A percentile compares a stretch with the other conserved stretches of the same genome.
phyloP scores from a whole-genome alignment of 2,888 invertebrate genomes.

The Pammene fasciana region DNA sequence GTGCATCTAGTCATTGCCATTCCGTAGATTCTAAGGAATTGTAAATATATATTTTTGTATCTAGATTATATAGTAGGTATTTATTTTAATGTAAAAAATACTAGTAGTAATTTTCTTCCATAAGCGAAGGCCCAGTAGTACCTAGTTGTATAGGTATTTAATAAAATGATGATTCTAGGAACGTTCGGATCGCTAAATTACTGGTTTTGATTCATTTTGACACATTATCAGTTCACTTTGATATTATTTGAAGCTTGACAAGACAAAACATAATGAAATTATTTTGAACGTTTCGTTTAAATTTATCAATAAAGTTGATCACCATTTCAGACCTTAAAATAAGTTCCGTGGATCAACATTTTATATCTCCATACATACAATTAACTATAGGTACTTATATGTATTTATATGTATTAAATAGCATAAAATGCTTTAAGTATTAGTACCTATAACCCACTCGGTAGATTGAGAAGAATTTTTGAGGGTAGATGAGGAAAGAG shows the following conservation, averaged over 20 bases:
- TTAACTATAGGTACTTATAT: background rate
- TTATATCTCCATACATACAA: background rate
- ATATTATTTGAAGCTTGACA: no score
- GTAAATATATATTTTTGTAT: slow-evolving; percentile 50
- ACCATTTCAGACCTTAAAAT: no score
- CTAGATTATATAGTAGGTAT: slow-evolving; percentile 21
- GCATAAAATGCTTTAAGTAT: slow-evolving; percentile 25
- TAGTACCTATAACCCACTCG: slow-evolving; percentile 9
- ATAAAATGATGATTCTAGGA: background rate
- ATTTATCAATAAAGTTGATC: no score
- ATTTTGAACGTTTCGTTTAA: no score
- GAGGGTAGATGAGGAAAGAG: slow-evolving; percentile 15
- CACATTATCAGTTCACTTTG: no score
- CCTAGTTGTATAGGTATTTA: background rate
- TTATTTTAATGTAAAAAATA: slow-evolving; percentile 13
- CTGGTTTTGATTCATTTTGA: background rate
- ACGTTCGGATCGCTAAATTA: background rate
- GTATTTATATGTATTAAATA: background rate
- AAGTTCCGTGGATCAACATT: background rate
- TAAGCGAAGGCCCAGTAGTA: background rate
- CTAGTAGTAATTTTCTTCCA: background rate
- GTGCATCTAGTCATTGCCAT: slow-evolving; percentile 72
- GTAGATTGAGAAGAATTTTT: slow-evolving; percentile 23
- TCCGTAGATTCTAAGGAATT: slow-evolving; percentile 45
- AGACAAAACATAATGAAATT: no score